Conservation (phyloP, 2,797 vertebrate genomes). For the Karalla daura region DNA sequence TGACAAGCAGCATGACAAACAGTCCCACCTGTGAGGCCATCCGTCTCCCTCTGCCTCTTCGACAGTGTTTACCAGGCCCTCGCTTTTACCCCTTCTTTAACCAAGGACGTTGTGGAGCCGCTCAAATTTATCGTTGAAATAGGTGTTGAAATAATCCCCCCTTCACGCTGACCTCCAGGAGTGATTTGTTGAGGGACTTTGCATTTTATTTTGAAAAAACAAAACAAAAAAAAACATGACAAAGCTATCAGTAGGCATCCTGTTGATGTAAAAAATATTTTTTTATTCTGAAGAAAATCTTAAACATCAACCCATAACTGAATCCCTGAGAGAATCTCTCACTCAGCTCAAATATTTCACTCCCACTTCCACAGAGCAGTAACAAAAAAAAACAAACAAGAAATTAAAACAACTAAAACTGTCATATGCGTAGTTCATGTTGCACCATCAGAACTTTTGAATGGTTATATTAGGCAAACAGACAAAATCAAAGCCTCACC, state of each 20-base stretch:
- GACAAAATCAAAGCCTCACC: neutral
- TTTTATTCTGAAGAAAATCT: too few relatives aligned
- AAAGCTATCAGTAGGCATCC: neutral
- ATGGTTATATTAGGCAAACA: too few relatives aligned
- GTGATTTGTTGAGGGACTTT: neutral
- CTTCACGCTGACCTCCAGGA: neutral
- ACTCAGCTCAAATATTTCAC: neutral
- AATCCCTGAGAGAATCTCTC: neutral
- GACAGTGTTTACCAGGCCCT: slow-evolving; percentile 12
- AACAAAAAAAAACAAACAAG: too few relatives aligned
- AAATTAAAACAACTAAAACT: too few relatives aligned
- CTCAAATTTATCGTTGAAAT: too few relatives aligned
- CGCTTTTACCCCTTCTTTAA: slow-evolving; percentile 3
- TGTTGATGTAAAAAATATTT: neutral
- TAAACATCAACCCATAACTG: neutral
- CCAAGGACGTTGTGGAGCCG: slow-evolving; percentile 25
- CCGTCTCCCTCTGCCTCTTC: slow-evolving; percentile 28
- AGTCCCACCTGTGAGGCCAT: slow-evolving; percentile 75
- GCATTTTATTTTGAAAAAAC: slow-evolving; percentile 6
- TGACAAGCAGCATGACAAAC: slow-evolving; percentile 71
- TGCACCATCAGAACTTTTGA: neutral
- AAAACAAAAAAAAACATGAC: neutral
- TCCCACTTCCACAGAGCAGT: too few relatives aligned
- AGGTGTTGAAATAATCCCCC: neutral
- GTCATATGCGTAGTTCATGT: neutral